A percentile compares a stretch with the other conserved stretches of the same genome.
phyloP scores from a whole-genome alignment of 2,113 vertebrate genomes.

The Oreocharis arfaki region DNA sequence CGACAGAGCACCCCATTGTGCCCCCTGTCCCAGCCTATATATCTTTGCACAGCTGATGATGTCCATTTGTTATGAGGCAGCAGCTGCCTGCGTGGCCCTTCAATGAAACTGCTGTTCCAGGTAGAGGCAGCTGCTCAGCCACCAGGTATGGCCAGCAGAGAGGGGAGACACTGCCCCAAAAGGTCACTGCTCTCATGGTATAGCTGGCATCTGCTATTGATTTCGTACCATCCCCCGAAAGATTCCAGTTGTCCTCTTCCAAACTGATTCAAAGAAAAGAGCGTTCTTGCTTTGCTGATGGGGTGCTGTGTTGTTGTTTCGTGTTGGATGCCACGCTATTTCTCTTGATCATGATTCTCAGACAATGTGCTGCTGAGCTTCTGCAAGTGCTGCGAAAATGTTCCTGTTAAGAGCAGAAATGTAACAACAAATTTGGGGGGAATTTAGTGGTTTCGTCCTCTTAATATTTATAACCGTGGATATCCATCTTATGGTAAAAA shows the following conservation, averaged over 20 bases:
- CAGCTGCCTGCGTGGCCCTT: constrained; percentile 77
- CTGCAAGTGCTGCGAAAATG: not conserved
- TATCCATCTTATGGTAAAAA: not conserved
- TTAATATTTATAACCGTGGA: not conserved
- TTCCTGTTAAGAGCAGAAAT: not conserved
- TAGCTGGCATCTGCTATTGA: not conserved
- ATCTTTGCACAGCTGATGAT: constrained; percentile 78
- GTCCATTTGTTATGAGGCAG: constrained; percentile 74
- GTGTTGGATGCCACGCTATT: not conserved
- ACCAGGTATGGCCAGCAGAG: constrained; percentile 63
- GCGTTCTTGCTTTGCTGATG: not conserved
- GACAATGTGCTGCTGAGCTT: not conserved
- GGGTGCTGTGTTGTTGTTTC: not conserved
- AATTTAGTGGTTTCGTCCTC: not conserved
- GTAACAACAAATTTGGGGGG: not conserved
- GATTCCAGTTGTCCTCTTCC: not conserved
- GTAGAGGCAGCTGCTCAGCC: constrained; percentile 76
- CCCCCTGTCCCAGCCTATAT: constrained; percentile 31
- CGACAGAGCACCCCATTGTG: constrained; percentile 75
- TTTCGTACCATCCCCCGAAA: not conserved
- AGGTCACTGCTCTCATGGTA: not conserved
- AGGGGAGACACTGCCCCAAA: not conserved
- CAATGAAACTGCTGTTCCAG: constrained; percentile 78
- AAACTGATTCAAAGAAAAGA: not conserved
- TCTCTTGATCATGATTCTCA: not conserved